A percentile compares a stretch with the other conserved stretches of the same genome.
Evolutionary conservation across 1,140 invertebrate species (phyloP).

Genomic region (Glossosoma conforme): DNA sequence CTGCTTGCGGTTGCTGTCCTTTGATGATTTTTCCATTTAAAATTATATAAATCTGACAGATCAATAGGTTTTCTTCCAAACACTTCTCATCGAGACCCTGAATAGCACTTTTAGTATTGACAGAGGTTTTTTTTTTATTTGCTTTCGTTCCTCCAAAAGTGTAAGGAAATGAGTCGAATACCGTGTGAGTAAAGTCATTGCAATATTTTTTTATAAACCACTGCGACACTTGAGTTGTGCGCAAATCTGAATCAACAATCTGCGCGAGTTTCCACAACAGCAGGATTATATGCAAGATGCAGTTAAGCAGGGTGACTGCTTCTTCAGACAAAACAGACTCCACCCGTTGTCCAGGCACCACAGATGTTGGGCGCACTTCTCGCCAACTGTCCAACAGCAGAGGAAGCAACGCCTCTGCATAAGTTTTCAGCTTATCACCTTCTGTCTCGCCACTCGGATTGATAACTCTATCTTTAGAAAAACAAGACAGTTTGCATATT

Average conservation of each 20-base stretch:
- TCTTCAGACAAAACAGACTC: constrained; percentile 51
- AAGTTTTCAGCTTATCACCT: constrained; percentile 45
- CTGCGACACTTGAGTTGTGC: constrained; percentile 36
- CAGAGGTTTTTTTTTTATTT: constrained; percentile 26
- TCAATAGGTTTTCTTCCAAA: constrained; percentile 48
- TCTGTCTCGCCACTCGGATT: constrained; percentile 35
- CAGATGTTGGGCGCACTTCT: constrained; percentile 56
- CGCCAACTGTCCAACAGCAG: constrained; percentile 69
- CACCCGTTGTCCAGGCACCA: constrained; percentile 34
- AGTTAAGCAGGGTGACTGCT: constrained; percentile 52
- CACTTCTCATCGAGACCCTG: constrained; percentile 44
- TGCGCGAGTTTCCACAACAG: constrained; percentile 52
- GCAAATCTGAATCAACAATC: constrained; percentile 37
- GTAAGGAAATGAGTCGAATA: constrained; percentile 54
- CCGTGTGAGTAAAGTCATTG: constrained; percentile 45
- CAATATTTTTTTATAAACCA: constrained; percentile 52
- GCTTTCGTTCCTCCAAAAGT: constrained; percentile 28
- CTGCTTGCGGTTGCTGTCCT: constrained; percentile 38
- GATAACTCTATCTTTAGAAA: constrained; percentile 31
- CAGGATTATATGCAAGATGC: constrained; percentile 52
- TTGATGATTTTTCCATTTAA: constrained; percentile 43
- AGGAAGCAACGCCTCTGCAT: constrained; percentile 60
- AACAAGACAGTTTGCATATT: constrained; percentile 33
- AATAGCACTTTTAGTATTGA: not conserved
- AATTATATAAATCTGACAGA: constrained; percentile 48